Base-by-base conservation (phyloP, 2,888 invertebrate genomes). In the Mesodorylaimus sp. region DNA sequence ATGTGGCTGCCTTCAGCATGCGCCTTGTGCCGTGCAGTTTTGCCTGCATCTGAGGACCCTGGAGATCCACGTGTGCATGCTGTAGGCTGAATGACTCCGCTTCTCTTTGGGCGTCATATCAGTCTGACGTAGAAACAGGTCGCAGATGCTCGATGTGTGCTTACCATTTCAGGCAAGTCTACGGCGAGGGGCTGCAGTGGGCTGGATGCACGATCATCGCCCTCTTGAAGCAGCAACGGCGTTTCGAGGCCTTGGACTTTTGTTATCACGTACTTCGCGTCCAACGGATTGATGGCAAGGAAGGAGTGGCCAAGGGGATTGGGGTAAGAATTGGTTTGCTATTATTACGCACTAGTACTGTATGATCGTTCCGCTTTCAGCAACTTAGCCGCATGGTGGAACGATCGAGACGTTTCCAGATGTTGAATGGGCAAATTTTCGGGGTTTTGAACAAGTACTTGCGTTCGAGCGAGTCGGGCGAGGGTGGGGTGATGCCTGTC, bases 131-230 rank as follows among this genome's bases (percentile, higher is more conserved):
- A n/a, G n/a, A n/a, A n/a, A n/a, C n/a, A n/a, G n/a, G n/a, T n/a
- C n/a, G n/a, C n/a, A n/a, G n/a, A n/a, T n/a, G n/a, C n/a, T n/a
- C n/a, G n/a, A n/a, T n/a, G n/a, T n/a, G n/a, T 43, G 27, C 13
- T 26, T 43, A 13, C 5, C 13, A 24, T 55, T 59, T 41, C 55
- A 84, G 86, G 67, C 89, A 95, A 71, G 71, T 95, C 56, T 97
- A 91, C 71, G 97, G 97, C 7, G 97, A 97, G 70, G 95, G 95
- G 0, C 74, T 97, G 0, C 88, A 95, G 70, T 97, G 95, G 95
- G 95, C 93, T 2, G 95, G 93, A 0, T 91, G 93, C 68, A 81
- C 89, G 13, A 85, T 97, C 76, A 86, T 97, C 54, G 82, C 87
- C 2, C 74, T 97, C 39, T 74, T 97, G 36, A 88, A 88, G 0